Evolutionary conservation across 2,113 vertebrate species (phyloP).

Genomic region (Scopus umbretta): DNA sequence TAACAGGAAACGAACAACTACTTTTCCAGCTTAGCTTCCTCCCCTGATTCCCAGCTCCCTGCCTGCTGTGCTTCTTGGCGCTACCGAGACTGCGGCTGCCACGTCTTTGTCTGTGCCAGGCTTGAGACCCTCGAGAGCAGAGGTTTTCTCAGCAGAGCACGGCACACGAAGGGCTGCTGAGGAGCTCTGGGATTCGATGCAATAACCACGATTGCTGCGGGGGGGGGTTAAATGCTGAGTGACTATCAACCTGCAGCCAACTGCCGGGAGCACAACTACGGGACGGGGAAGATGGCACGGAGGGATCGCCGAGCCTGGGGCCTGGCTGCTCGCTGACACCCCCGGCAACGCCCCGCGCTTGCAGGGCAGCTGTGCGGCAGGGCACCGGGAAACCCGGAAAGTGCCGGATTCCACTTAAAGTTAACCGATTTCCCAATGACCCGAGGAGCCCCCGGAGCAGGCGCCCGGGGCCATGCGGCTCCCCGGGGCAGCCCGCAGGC

Average conservation of each 20-base stretch:
- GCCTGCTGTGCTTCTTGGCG: neutral
- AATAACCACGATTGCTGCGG: neutral
- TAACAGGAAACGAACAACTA: neutral
- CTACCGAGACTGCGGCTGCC: neutral
- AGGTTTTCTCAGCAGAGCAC: neutral
- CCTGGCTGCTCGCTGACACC: neutral
- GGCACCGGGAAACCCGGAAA: neutral
- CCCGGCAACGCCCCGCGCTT: neutral
- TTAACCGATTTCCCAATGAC: neutral
- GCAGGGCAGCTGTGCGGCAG: neutral
- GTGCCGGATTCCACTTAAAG: neutral
- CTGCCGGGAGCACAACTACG: neutral
- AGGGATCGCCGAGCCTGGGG: neutral
- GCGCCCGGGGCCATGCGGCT: neutral
- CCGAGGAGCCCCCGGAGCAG: no score
- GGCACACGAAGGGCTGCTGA: neutral
- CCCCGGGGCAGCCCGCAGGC: neutral
- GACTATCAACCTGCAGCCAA: neutral
- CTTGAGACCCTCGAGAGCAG: neutral
- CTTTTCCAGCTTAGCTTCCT: neutral
- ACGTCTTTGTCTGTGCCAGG: conserved; percentile 60
- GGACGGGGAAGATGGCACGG: neutral
- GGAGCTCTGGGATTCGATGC: neutral
- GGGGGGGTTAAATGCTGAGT: neutral
- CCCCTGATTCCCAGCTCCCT: neutral